Base-by-base conservation (phyloP, 2,888 invertebrate species). In the Empis livida region DNA sequence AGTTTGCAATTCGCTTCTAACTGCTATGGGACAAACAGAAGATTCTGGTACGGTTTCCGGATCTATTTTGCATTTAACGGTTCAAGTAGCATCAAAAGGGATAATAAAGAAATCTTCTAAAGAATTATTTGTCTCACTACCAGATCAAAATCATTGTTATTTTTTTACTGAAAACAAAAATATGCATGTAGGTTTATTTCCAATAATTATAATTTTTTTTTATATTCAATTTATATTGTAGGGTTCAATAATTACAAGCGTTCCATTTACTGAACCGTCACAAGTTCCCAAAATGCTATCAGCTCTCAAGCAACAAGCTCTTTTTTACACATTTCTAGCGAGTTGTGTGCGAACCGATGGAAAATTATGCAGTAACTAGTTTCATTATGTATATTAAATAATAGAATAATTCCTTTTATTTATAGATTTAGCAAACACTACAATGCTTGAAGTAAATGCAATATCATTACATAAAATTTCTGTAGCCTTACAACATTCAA, bases 141-240 rank as follows among this genome's bases (percentile, higher is more conserved):
- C 94, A 0, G 94, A 93, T 64, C 94, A 95, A 65, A 84, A 82
- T 49, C 95, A 96, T 64, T 91, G 92, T 62, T 96, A 93, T 68
- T 92, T 90, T 68, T 78, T 95, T 72, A 91, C 91, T 23, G 88
- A 90, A 64, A 82, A 82, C 52, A 79, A 79, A 52, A 78, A 76
- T 27, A 71, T 88, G 68, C 80, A 83, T 53, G 92, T 89, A 8
- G 78, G 84, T 54, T 67, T 84, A 57, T 82, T 51, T 16, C 2
- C 8, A 27, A n/a, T n/a, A n/a, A n/a, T n/a, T n/a, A n/a, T n/a
- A n/a, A n/a, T n/a, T n/a, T n/a, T n/a, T n/a, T n/a, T n/a, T n/a
- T n/a, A 38, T 27, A 14, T 31, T 30, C n/a, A n/a, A n/a, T 42
- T n/a, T 35, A 43, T 38, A 49, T 55, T 56, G 0, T 27, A 63